Evolutionary conservation across 2,888 invertebrate genomes (phyloP).

Genomic region (Ametastegia equiseti): DNA sequence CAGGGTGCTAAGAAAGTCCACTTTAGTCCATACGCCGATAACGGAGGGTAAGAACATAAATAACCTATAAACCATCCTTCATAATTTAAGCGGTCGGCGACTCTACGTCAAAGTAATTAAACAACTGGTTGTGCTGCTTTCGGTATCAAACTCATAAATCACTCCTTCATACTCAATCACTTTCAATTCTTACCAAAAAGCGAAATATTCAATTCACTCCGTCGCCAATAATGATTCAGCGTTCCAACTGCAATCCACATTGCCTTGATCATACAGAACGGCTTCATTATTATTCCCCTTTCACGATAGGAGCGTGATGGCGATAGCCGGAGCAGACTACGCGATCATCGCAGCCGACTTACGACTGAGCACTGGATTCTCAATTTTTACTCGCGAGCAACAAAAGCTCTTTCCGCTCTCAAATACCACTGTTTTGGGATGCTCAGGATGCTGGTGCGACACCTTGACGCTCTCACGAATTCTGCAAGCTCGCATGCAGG

Average conservation of each 20-base stretch:
- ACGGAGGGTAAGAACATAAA: slow-evolving; percentile 83
- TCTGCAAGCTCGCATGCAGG: slow-evolving; percentile 91
- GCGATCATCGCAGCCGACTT: slow-evolving; percentile 97
- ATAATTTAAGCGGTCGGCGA: slow-evolving; percentile 8
- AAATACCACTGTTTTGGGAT: slow-evolving; percentile 91
- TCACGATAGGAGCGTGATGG: slow-evolving; percentile 90
- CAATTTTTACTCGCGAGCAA: slow-evolving; percentile 92
- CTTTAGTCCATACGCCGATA: slow-evolving; percentile 85
- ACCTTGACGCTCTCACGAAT: slow-evolving; percentile 92
- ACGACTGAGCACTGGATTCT: slow-evolving; percentile 93
- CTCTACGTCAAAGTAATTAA: slow-evolving; percentile 15
- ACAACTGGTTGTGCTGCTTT: background rate
- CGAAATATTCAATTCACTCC: background rate
- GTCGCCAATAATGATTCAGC: too few species aligned
- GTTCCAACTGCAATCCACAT: too few species aligned
- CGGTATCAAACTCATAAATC: background rate
- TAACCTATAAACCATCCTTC: slow-evolving; percentile 55
- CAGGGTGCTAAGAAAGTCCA: slow-evolving; percentile 77
- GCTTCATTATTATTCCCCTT: background rate
- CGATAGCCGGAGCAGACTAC: slow-evolving; percentile 97
- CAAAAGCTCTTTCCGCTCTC: slow-evolving; percentile 92
- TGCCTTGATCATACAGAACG: too few species aligned
- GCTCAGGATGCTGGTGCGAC: slow-evolving; percentile 99
- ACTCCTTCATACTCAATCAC: too few species aligned
- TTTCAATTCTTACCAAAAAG: background rate